Conservation (phyloP, 2,797 vertebrate species). For the Benthosema pterotum region DNA sequence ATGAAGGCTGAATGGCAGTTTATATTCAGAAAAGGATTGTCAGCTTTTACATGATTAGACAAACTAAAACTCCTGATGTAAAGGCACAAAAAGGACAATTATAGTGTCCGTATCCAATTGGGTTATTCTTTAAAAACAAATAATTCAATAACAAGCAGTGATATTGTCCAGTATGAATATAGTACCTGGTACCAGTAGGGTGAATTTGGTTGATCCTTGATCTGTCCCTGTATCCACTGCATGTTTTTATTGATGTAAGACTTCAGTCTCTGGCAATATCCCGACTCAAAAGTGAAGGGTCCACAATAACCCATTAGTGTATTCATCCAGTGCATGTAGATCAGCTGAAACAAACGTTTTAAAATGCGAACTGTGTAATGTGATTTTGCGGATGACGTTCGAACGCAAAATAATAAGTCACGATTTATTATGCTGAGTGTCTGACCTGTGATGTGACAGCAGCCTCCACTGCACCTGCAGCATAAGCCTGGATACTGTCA, state of each 20-base stretch:
- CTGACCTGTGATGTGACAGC: slow-evolving; percentile 85
- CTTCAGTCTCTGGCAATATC: slow-evolving; percentile 88
- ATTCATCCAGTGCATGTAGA: slow-evolving; percentile 98
- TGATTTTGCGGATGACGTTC: too few species aligned
- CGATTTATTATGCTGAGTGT: background rate
- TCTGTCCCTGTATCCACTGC: slow-evolving; percentile 87
- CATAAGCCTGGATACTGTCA: slow-evolving; percentile 92
- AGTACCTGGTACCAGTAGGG: slow-evolving; percentile 94
- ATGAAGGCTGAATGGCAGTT: background rate
- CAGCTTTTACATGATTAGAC: background rate
- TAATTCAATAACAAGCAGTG: too few species aligned
- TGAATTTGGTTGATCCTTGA: slow-evolving; percentile 60
- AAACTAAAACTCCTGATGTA: too few species aligned
- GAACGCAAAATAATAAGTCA: too few species aligned
- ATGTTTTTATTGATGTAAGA: slow-evolving; percentile 86
- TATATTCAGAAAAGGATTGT: background rate
- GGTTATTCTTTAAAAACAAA: too few species aligned
- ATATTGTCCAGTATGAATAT: background rate
- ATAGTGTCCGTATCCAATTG: too few species aligned
- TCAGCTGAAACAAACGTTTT: slow-evolving; percentile 77
- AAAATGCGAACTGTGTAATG: too few species aligned
- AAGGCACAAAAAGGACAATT: too few species aligned
- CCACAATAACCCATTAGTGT: slow-evolving; percentile 90
- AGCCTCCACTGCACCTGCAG: slow-evolving; percentile 90
- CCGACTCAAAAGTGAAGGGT: slow-evolving; percentile 79